Percentiles rank a stretch among this genome's conserved stretches.
These are phyloP conservation scores for Ophion slaviceki DNA, from an alignment of 2,888 invertebrate genomes.

Conservation along the genomic window DNA sequence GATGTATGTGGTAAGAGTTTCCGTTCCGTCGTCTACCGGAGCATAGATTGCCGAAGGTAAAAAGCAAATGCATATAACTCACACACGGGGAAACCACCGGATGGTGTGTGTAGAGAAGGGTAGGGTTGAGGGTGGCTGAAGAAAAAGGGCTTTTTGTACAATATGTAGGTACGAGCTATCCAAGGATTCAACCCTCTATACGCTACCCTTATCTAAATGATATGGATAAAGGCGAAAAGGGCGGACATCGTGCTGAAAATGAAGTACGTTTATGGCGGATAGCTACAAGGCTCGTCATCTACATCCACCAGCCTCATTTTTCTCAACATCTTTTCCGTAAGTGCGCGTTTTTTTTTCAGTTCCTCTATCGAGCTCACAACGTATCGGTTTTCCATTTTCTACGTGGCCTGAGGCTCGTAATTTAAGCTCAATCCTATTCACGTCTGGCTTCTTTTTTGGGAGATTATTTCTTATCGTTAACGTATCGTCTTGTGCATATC, in stretches of 20 bases:
- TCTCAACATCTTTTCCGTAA: slow-evolving; percentile 20
- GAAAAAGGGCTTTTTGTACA: slow-evolving; percentile 47
- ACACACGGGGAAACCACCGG: slow-evolving; percentile 56
- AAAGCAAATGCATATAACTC: slow-evolving; percentile 42
- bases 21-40: slow-evolving; percentile 12
- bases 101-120: slow-evolving; percentile 35
- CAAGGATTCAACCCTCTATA: slow-evolving; percentile 19
- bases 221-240: slow-evolving; percentile 48
- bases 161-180: slow-evolving; percentile 48
- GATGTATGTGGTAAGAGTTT: slow-evolving; percentile 23
- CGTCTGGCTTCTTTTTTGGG: slow-evolving; percentile 13
- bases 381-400: slow-evolving; percentile 66
- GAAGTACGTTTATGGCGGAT: slow-evolving; percentile 67
- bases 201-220: slow-evolving; percentile 65
- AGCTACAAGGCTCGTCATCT: slow-evolving; percentile 48
- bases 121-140: slow-evolving; percentile 23
- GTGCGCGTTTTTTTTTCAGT: neutral
- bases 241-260: slow-evolving; percentile 66
- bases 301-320: slow-evolving; percentile 31
- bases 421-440: slow-evolving; percentile 33
- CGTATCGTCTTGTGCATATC: neutral
- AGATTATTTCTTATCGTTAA: slow-evolving; percentile 33
- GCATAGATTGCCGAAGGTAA: slow-evolving; percentile 45
- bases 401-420: neutral
- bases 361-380: slow-evolving; percentile 15